Conservation (phyloP, 2,888 invertebrate species). For the Balanococcus diminutus region DNA sequence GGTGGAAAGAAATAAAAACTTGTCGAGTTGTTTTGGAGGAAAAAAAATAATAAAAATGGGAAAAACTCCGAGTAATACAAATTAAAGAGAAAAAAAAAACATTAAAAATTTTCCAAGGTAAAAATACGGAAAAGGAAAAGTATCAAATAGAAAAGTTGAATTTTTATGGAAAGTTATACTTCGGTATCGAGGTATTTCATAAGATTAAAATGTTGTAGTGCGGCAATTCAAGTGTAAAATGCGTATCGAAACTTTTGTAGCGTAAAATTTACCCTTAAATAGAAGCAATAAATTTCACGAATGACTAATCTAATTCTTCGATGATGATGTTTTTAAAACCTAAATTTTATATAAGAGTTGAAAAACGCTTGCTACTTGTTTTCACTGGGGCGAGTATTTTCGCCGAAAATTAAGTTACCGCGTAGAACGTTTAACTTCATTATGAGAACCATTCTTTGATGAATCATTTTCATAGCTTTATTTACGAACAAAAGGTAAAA, state of each 20-base stretch:
- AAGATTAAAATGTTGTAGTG: constrained; percentile 17
- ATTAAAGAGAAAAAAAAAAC: constrained; percentile 1
- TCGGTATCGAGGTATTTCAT: not conserved
- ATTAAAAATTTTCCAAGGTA: not conserved
- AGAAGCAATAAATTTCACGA: constrained; percentile 25
- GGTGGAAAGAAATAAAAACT: not conserved
- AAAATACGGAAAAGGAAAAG: not conserved
- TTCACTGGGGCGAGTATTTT: not conserved
- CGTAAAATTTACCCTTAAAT: constrained; percentile 23
- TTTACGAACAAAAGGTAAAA: not conserved
- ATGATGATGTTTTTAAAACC: constrained; percentile 20
- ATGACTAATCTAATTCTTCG: constrained; percentile 28
- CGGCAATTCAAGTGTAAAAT: constrained; percentile 20
- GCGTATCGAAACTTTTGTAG: constrained; percentile 12
- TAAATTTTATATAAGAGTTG: not conserved
- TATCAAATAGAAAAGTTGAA: constrained; percentile 29
- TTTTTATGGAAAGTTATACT: not conserved
- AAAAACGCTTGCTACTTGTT: constrained; percentile 21
- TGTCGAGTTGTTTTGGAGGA: not conserved
- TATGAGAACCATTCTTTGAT: not conserved
- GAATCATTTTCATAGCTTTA: not conserved
- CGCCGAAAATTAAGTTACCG: not conserved
- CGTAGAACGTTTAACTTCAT: constrained; percentile 7
- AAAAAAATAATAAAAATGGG: not conserved
- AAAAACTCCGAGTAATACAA: not conserved